Conservation (phyloP, 2,888 invertebrate genomes). For the Leucozona laternaria region DNA sequence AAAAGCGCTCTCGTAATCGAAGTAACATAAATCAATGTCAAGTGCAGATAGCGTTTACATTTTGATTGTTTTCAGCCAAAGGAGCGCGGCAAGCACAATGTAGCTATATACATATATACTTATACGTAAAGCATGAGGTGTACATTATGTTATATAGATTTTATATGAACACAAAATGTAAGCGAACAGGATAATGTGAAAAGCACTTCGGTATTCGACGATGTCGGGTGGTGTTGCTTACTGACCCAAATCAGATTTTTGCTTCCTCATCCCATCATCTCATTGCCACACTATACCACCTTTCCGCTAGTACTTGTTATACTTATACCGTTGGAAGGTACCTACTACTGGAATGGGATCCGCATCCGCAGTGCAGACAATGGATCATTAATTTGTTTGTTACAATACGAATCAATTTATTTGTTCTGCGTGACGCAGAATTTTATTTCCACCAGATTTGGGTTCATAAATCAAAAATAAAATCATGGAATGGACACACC, state of each 20-base stretch:
- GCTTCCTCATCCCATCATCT: conserved; percentile 40
- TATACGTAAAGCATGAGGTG: conserved; percentile 51
- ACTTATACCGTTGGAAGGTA: not conserved
- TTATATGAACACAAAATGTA: conserved; percentile 23
- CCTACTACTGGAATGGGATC: conserved; percentile 1
- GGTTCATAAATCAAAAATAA: conserved; percentile 30
- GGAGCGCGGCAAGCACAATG: conserved; percentile 20
- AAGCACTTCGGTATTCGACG: conserved; percentile 48
- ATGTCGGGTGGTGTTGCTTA: conserved; percentile 41
- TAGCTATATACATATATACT: conserved; percentile 10
- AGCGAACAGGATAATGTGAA: conserved; percentile 52
- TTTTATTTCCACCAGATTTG: conserved; percentile 26
- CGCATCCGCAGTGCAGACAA: conserved; percentile 55
- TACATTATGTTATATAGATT: conserved; percentile 40
- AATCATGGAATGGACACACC: conserved; percentile 19
- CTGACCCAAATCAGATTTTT: conserved; percentile 58
- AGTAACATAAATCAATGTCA: conserved; percentile 74
- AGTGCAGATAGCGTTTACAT: conserved; percentile 73
- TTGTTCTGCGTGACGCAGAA: conserved; percentile 30
- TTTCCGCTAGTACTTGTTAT: conserved; percentile 13
- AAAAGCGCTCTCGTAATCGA: conserved; percentile 72
- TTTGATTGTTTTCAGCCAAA: conserved; percentile 69
- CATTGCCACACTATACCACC: not conserved
- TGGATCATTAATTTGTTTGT: conserved; percentile 57
- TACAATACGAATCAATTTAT: conserved; percentile 63